Percentiles rank a stretch among this genome's conserved stretches.
Conservation (phyloP, 1,140 invertebrate species). For the Cherax destructor region DNA sequence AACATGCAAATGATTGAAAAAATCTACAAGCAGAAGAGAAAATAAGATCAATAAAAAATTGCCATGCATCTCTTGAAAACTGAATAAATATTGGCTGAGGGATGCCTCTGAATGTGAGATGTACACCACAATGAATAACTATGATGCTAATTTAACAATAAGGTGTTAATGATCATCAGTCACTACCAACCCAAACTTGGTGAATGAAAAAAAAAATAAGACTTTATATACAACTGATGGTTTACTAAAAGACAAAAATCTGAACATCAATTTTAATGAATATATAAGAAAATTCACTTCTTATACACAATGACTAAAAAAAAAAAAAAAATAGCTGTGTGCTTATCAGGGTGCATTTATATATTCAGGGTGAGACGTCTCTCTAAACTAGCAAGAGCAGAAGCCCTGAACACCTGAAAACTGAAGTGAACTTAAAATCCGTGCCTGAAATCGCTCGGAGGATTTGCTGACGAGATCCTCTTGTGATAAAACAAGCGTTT, state of each 20-base stretch:
- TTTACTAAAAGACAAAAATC: conserved; percentile 54
- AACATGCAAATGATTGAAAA: conserved; percentile 31
- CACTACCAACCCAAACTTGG: conserved; percentile 16
- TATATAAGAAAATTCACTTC: conserved; percentile 48
- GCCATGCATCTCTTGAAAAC: conserved; percentile 18
- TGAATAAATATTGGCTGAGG: conserved; percentile 1
- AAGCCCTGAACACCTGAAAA: conserved; percentile 59
- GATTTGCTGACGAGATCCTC: conserved; percentile 58
- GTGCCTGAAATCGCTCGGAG: conserved; percentile 67
- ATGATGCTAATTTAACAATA: neutral
- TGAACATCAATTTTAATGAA: conserved; percentile 65
- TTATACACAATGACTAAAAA: conserved; percentile 45
- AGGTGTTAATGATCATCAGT: neutral
- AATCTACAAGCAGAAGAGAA: conserved; percentile 4
- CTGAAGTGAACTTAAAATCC: conserved; percentile 63
- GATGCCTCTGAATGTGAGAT: neutral
- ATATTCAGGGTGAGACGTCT: conserved; percentile 67
- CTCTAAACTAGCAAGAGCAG: conserved; percentile 67
- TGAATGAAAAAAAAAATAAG: conserved; percentile 14
- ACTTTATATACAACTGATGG: neutral
- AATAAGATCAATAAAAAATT: conserved; percentile 22
- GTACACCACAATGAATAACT: neutral
- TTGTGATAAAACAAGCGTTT: conserved; percentile 54
- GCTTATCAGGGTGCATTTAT: conserved; percentile 40
- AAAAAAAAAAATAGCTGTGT: conserved; percentile 13